Conservation (phyloP, 2,113 vertebrate genomes). For the Pithys albifrons region DNA sequence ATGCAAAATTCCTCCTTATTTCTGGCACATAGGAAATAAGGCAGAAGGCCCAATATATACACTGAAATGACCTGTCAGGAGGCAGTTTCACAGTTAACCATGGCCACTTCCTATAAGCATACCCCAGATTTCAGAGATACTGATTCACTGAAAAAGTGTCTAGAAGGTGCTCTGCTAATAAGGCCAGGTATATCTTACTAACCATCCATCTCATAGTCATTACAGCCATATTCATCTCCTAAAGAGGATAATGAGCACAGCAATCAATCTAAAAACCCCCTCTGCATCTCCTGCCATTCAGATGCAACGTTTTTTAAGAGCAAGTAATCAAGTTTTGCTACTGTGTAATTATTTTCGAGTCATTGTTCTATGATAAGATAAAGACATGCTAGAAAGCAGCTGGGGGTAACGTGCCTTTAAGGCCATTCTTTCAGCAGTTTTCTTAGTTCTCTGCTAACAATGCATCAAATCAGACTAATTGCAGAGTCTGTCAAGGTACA, state of each 20-base stretch:
- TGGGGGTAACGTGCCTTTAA: neutral
- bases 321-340: neutral
- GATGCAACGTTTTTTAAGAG: neutral
- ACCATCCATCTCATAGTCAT: neutral
- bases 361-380: neutral
- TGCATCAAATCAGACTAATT: neutral
- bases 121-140: neutral
- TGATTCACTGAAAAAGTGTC: neutral
- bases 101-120: neutral
- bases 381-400: neutral
- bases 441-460: neutral
- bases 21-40: neutral
- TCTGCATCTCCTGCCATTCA: neutral
- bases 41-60: neutral
- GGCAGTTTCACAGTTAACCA: neutral
- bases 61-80: neutral
- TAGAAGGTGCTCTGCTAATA: neutral
- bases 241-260: neutral
- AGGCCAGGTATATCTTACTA: neutral
- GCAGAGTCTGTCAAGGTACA: neutral
- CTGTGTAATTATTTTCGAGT: neutral
- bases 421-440: neutral
- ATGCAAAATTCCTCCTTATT: neutral
- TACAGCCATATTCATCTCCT: neutral
- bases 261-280: fast-evolving